phyloP scores from a whole-genome alignment of 2,113 vertebrate species.

The Pithys albifrons region DNA sequence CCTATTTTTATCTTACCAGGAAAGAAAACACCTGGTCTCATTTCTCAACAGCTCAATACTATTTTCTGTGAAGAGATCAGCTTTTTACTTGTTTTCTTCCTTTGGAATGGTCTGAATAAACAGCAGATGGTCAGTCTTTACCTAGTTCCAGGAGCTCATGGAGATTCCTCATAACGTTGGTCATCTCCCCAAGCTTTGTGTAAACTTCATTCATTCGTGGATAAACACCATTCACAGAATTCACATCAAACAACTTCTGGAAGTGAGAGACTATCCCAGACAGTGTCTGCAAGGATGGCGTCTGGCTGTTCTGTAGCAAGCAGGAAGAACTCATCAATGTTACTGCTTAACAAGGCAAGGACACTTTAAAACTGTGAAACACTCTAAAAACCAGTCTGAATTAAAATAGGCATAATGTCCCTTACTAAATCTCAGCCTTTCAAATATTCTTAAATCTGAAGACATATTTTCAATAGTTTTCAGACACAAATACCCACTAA shows the following conservation, averaged over 20 bases:
- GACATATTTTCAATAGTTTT: neutral
- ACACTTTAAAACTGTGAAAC: neutral
- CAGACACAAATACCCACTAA: neutral
- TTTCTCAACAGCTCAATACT: neutral
- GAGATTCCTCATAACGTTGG: constrained; percentile 85
- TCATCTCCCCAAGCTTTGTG: constrained; percentile 85
- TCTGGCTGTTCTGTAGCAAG: constrained; percentile 71
- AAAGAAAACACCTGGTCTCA: neutral
- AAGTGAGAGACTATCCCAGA: constrained; percentile 87
- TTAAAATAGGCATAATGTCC: neutral
- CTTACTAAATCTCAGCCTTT: neutral
- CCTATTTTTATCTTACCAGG: neutral
- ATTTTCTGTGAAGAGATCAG: neutral
- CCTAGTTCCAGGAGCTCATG: constrained; percentile 83
- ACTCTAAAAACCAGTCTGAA: neutral
- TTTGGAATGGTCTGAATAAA: neutral
- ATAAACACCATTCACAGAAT: constrained; percentile 82
- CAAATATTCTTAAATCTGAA: neutral
- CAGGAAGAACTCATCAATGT: neutral
- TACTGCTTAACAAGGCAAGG: neutral
- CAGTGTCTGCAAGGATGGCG: constrained; percentile 75
- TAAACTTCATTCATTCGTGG: constrained; percentile 92
- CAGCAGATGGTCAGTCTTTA: constrained; percentile 13
- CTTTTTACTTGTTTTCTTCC: neutral
- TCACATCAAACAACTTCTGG: constrained; percentile 89